A percentile compares a stretch with the other conserved stretches of the same genome.
These are phyloP conservation scores for Myzus persicae DNA, from an alignment of 1,140 invertebrate genomes.

Conservation along the genomic window DNA sequence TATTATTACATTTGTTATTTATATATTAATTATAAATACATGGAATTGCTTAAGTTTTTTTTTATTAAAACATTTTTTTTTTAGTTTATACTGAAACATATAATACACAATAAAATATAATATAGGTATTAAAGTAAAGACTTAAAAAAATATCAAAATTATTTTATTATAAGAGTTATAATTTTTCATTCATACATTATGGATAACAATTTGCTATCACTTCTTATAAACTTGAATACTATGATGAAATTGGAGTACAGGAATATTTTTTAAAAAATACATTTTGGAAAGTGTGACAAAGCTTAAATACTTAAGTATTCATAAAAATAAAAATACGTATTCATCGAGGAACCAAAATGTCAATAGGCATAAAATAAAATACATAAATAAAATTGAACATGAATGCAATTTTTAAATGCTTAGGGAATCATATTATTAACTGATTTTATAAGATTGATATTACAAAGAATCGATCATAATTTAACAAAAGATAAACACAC, in stretches of 20 bases:
- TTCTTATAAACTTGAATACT: background rate
- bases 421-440: background rate
- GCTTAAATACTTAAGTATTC: no score
- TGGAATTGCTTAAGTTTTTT: no score
- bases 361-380: background rate
- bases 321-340: background rate
- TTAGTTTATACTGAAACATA: no score
- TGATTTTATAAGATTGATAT: background rate
- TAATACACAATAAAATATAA: no score
- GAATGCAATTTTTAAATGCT: background rate
- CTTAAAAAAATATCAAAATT: no score
- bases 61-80: no score
- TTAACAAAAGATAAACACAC: constrained; percentile 29
- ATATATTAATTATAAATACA: no score
- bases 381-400: background rate
- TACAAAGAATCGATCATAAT: background rate
- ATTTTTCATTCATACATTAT: background rate
- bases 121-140: no score
- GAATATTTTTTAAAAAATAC: background rate
- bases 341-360: background rate
- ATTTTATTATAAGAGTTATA: no score
- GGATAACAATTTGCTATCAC: background rate
- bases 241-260: no score
- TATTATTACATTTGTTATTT: no score
- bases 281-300: background rate